Conservation (phyloP, 2,113 vertebrate genomes). For the Catharus bicknelli region DNA sequence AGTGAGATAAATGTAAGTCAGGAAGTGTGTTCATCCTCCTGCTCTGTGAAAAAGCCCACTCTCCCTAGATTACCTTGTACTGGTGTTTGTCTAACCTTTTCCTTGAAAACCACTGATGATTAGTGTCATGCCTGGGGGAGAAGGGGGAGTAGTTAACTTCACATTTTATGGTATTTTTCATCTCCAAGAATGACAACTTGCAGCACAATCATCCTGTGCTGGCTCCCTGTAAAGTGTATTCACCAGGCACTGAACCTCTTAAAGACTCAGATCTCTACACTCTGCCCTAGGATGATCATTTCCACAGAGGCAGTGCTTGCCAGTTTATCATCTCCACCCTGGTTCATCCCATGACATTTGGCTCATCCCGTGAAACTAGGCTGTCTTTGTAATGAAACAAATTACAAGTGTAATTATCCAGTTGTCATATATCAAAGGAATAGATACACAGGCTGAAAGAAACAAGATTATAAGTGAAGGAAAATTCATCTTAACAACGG, state of each 20-base stretch:
- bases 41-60: background rate
- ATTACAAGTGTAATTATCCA: conserved; percentile 25
- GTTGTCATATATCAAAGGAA: background rate
- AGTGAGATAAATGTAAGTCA: background rate
- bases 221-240: background rate
- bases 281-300: background rate
- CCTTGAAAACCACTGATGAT: background rate
- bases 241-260: background rate
- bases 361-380: background rate
- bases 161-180: background rate
- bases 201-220: background rate
- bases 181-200: background rate
- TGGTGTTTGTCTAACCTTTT: background rate
- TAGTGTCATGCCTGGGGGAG: background rate
- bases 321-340: background rate
- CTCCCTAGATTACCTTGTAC: background rate
- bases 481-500: background rate
- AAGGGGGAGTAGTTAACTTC: background rate
- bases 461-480: background rate
- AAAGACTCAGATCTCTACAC: background rate
- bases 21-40: background rate
- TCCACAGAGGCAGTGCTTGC: background rate
- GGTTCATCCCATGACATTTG: background rate
- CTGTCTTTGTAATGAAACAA: conserved; percentile 9
- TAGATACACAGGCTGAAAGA: background rate